A percentile compares a stretch with the other conserved stretches of the same genome.
Evolutionary conservation across 2,113 vertebrate genomes (phyloP).

Genomic region (Labeo rohita): DNA sequence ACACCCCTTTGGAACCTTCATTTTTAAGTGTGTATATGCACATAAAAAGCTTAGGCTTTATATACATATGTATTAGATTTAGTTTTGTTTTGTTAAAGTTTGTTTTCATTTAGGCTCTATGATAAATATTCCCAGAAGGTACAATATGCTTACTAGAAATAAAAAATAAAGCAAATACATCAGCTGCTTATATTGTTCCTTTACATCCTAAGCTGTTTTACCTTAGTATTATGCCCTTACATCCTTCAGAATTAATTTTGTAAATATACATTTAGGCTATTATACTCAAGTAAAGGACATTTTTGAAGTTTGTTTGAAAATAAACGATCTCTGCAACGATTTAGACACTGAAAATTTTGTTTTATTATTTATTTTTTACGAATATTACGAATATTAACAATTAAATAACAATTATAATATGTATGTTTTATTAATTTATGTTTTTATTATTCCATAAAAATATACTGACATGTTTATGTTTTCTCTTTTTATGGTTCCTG

Average conservation of each 20-base stretch:
- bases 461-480: background rate
- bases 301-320: background rate
- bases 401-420: background rate
- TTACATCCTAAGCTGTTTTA: background rate
- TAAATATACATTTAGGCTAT: background rate
- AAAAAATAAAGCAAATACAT: background rate
- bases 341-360: background rate
- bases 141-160: background rate
- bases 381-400: background rate
- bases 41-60: background rate
- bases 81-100: background rate
- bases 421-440: background rate
- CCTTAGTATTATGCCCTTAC: background rate
- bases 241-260: background rate
- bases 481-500: background rate
- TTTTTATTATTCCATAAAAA: background rate
- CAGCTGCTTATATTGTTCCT: background rate
- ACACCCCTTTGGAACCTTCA: too few species aligned
- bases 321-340: background rate
- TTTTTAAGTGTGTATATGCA: background rate
- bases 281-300: background rate
- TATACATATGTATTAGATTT: background rate
- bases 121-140: background rate
- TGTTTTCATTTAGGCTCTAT: too few species aligned
- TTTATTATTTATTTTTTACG: background rate